A percentile compares a stretch with the other conserved stretches of the same genome.
Evolutionary conservation across 2,797 vertebrate genomes (phyloP).

Genomic region (Sternotherus odoratus): DNA sequence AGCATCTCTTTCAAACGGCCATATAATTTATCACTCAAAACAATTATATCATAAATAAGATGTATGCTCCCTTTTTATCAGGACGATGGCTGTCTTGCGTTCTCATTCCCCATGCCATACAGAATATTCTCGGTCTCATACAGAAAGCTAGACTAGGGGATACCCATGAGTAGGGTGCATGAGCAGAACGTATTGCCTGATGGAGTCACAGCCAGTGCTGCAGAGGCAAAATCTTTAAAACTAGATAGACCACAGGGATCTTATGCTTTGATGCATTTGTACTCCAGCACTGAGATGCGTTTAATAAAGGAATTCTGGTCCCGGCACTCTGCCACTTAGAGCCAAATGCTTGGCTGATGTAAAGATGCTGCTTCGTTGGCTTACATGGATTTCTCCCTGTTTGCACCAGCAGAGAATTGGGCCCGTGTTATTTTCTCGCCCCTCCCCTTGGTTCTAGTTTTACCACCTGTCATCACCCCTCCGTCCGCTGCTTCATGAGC

Average conservation of each 20-base stretch:
- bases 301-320: background rate
- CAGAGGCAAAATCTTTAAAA: slow-evolving; percentile 13
- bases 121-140: background rate
- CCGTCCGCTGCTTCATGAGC: background rate
- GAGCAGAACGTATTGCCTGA: slow-evolving; percentile 25
- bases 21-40: slow-evolving; percentile 41
- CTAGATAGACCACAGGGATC: background rate
- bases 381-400: background rate
- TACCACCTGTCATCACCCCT: background rate
- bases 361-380: background rate
- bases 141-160: background rate
- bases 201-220: background rate
- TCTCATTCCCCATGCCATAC: background rate
- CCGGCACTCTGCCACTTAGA: background rate
- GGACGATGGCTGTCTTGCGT: slow-evolving; percentile 2
- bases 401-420: background rate
- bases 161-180: slow-evolving; percentile 7
- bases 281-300: too few species aligned
- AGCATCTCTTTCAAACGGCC: slow-evolving; percentile 43
- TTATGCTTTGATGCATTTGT: background rate
- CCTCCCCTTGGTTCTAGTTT: background rate
- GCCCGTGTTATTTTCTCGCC: background rate
- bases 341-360: background rate
- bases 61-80: background rate
- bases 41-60: slow-evolving; percentile 37